These are phyloP conservation scores for Druceiella hillmani DNA, from an alignment of 2,888 invertebrate genomes.

Conservation along the genomic window DNA sequence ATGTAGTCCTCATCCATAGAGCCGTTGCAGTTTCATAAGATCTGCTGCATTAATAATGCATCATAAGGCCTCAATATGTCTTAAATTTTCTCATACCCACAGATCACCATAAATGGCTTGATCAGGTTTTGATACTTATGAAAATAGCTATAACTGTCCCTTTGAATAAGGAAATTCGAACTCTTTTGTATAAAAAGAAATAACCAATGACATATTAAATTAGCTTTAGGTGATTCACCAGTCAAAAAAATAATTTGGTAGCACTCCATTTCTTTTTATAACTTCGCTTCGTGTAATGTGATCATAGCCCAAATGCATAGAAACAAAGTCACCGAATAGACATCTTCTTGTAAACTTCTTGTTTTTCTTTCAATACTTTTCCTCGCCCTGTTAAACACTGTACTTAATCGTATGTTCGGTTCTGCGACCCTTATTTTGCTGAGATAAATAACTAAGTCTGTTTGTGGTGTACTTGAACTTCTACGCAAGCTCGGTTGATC, in stretches of 20 bases:
- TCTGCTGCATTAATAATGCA: slow-evolving; percentile 2
- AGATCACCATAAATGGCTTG: slow-evolving; percentile 7
- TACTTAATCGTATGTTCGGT: slow-evolving; percentile 7
- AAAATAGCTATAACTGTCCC: too few species aligned
- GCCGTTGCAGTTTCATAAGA: too few species aligned
- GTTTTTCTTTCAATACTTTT: slow-evolving; percentile 3
- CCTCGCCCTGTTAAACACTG: slow-evolving; percentile 9
- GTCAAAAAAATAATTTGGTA: slow-evolving; percentile 7
- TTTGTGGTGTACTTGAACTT: too few species aligned
- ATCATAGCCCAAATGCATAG: slow-evolving; percentile 8
- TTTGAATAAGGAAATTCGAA: too few species aligned
- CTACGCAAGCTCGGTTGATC: too few species aligned
- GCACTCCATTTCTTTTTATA: slow-evolving; percentile 4
- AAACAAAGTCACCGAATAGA: slow-evolving; percentile 7
- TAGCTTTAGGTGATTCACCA: slow-evolving; percentile 2
- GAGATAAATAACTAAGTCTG: too few species aligned
- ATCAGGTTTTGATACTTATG: slow-evolving; percentile 6
- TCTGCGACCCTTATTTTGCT: too few species aligned
- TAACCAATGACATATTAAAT: too few species aligned
- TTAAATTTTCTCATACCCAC: too few species aligned
- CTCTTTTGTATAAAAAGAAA: too few species aligned
- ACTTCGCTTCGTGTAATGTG: slow-evolving; percentile 6
- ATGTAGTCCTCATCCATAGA: slow-evolving; percentile 1
- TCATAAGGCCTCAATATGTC: too few species aligned
- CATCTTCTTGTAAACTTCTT: slow-evolving; percentile 5